These are phyloP conservation scores for Norana najaformis DNA, from an alignment of 2,888 invertebrate species.

Conservation along the genomic window DNA sequence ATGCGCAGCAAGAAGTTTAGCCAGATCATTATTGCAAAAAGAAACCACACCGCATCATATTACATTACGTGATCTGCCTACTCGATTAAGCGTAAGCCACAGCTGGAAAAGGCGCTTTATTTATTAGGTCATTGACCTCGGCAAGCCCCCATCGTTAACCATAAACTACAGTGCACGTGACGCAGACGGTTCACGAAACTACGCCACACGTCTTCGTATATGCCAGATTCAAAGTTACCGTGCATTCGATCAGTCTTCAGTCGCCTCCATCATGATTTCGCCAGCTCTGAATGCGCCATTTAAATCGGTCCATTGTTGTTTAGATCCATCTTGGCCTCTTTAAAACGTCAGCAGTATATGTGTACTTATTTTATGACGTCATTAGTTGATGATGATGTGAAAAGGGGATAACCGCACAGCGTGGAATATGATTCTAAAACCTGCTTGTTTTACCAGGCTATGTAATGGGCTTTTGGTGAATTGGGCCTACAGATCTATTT, in stretches of 20 bases:
- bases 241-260: neutral
- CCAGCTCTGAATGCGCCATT: neutral
- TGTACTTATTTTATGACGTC: neutral
- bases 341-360: slow-evolving; percentile 5
- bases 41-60: neutral
- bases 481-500: no score
- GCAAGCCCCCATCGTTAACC: neutral
- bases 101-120: neutral
- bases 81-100: neutral
- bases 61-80: neutral
- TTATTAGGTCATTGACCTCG: neutral
- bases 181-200: neutral
- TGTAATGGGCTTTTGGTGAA: no score
- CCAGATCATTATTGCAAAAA: neutral
- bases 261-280: neutral
- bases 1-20: no score
- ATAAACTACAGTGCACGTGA: neutral
- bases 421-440: neutral
- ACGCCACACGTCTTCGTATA: neutral
- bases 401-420: neutral
- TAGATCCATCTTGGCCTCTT: slow-evolving; percentile 13
- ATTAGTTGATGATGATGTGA: neutral
- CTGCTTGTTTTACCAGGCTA: no score
- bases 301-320: slow-evolving; percentile 13
- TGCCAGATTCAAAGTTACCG: neutral